Evolutionary conservation across 2,113 vertebrate genomes (phyloP).

Genomic region (Eretmochelys imbricata): DNA sequence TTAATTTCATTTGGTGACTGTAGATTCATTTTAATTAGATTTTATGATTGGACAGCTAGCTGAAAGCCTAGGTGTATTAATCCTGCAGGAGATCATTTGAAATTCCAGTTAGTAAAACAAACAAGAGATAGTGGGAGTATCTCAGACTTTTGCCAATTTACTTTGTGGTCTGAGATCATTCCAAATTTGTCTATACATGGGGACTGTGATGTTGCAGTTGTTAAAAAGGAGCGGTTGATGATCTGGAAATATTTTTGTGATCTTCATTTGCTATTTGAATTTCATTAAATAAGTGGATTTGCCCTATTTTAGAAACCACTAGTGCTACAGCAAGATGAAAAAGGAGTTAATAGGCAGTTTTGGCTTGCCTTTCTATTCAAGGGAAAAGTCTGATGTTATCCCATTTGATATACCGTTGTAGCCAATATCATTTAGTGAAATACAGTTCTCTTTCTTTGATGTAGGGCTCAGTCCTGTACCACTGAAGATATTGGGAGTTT

Average conservation of each 20-base stretch:
- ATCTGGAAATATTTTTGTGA: background rate
- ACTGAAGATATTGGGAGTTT: background rate
- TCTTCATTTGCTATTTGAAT: background rate
- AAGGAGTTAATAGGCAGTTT: background rate
- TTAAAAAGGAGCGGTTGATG: background rate
- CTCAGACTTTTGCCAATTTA: background rate
- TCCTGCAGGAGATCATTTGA: background rate
- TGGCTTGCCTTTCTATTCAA: background rate
- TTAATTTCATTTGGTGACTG: too few relatives aligned
- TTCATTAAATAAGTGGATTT: background rate
- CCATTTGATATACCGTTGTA: background rate
- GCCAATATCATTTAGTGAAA: background rate
- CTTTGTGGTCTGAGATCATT: background rate
- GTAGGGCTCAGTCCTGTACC: background rate
- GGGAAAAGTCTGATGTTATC: background rate
- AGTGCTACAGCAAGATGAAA: background rate
- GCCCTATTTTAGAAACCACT: background rate
- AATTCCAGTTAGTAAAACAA: background rate
- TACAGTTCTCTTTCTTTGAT: background rate
- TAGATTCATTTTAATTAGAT: slow-evolving; percentile 35
- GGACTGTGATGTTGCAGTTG: background rate
- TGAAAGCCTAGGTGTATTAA: slow-evolving; percentile 1
- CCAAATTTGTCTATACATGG: background rate
- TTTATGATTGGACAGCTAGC: slow-evolving; percentile 13
- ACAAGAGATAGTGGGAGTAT: background rate